These are phyloP conservation scores for Melanophora roralis DNA, from an alignment of 2,888 invertebrate species.

Conservation along the genomic window DNA sequence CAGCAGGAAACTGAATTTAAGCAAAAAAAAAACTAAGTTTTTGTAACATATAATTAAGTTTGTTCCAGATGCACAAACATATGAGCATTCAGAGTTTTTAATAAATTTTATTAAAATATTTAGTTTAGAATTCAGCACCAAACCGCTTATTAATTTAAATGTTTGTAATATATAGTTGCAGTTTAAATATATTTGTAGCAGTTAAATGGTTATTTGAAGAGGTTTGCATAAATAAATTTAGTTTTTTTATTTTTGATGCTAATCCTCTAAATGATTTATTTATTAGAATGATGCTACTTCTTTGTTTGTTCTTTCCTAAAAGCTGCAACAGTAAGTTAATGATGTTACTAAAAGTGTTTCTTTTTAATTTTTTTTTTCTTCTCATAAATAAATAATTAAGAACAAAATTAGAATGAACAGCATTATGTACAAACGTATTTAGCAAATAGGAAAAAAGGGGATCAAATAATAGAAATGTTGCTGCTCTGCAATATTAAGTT, in stretches of 20 bases:
- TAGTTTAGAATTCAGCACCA: not conserved
- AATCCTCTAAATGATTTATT: slow-evolving; percentile 16
- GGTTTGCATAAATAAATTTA: not conserved
- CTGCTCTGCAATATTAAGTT: slow-evolving; percentile 6
- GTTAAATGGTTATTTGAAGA: not conserved
- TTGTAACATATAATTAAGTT: slow-evolving; percentile 10
- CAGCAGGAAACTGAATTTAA: slow-evolving; percentile 1
- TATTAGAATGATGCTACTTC: not conserved
- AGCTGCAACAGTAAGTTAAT: not conserved
- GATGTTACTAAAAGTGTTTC: not conserved
- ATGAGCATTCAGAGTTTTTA: not conserved
- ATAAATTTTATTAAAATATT: too few relatives aligned
- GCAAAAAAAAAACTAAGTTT: not conserved
- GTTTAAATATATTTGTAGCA: not conserved
- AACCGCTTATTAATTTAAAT: too few relatives aligned
- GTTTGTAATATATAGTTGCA: not conserved
- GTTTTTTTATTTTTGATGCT: not conserved
- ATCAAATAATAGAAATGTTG: slow-evolving; percentile 4
- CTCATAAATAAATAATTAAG: slow-evolving; percentile 18
- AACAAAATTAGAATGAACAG: not conserved
- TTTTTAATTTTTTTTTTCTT: not conserved
- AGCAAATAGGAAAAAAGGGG: not conserved
- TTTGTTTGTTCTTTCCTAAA: too few relatives aligned
- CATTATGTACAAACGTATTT: not conserved
- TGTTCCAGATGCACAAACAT: not conserved